Percentiles rank a stretch among this genome's conserved stretches.
Conservation (phyloP, 2,888 invertebrate species). For the Tachina grossa region DNA sequence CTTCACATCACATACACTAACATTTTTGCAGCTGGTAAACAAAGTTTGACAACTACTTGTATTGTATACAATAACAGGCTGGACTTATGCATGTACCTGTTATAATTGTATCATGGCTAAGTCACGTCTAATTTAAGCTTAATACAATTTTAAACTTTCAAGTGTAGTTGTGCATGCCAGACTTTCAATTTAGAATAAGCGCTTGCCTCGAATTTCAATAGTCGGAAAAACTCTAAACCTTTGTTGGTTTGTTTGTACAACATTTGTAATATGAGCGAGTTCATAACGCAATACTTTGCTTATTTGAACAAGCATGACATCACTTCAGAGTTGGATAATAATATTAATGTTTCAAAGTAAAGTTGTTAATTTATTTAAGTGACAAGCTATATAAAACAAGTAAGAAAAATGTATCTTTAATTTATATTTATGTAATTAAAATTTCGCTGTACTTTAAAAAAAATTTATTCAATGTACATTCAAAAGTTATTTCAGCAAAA, state of each 20-base stretch:
- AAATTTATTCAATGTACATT: neutral
- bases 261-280: too few relatives aligned
- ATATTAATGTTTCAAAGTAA: neutral
- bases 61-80: too few relatives aligned
- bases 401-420: too few relatives aligned
- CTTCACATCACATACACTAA: too few relatives aligned
- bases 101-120: too few relatives aligned
- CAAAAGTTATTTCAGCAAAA: neutral
- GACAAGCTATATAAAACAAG: neutral
- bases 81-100: too few relatives aligned
- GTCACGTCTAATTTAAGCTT: neutral
- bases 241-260: neutral
- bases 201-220: neutral
- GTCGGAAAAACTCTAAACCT: neutral
- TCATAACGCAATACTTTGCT: neutral
- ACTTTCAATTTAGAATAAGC: neutral
- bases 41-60: too few relatives aligned
- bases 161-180: neutral
- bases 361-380: neutral
- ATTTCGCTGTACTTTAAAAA: neutral
- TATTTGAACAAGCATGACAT: neutral
- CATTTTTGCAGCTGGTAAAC: too few relatives aligned
- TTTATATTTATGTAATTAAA: neutral
- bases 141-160: neutral
- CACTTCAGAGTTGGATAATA: neutral